Evolutionary conservation across 2,888 invertebrate genomes (phyloP), one percentile per base, ranked within the genome.

Genomic region (Philereme vetulata): DNA sequence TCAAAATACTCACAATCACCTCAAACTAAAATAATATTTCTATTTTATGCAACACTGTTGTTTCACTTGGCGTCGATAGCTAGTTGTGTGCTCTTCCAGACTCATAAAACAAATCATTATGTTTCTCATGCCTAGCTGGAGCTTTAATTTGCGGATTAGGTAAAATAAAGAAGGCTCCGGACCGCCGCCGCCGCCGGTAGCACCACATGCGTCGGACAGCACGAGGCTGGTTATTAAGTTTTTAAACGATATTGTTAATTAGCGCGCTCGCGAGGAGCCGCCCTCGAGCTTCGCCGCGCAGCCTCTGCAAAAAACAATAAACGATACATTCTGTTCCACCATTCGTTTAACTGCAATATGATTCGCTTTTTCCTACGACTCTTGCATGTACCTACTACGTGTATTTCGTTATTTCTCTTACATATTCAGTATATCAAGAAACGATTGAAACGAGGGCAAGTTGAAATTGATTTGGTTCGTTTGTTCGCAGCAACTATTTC

Each of bases 401-500:
- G 21, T 21, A 21, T 21, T 21, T 21, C 21, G 1, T 21, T 2
- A 21, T 21, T 21, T 21, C 21, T 21, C 21, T 1, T 21, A 21
- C 2, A 21, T 21, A 21, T 21, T 21, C 21, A 21, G 21, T 21
- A n/a, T 21, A 21, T 21, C 21, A 21, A 21, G 21, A 38, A 38
- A 4, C 8, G 5, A 2, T 36, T 36, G 7, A 3, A 36, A 36
- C 5, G 35, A 8, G 38, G 6, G 7, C 38, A 38, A 38, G 4
- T 38, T 8, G 4, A 38, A 38, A 38, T 8, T 35, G 35, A 35
- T 38, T 4, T 6, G 6, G 38, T 57, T 51, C 34, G 52, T 67
- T 90, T 86, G 83, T 95, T 95, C 10, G 34, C 93, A 97, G 97
- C 97, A 97, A 95, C 90, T 97, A 78, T 97, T 97, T 92, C 95